Evolutionary conservation across 1,140 invertebrate genomes (phyloP).

Genomic region (Oppia nitens): DNA sequence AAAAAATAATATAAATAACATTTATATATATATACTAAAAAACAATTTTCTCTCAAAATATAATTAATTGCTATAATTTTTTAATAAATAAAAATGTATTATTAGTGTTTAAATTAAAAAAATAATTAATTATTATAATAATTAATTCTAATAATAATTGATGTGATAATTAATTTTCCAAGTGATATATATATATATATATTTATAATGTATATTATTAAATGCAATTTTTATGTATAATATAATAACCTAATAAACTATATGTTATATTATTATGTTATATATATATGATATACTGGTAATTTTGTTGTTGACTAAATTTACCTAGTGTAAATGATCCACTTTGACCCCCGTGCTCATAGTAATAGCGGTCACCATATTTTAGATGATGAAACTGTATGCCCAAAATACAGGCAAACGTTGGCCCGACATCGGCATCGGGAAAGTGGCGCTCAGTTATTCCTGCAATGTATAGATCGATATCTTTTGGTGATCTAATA

Average conservation of each 20-base stretch:
- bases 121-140: not conserved
- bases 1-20: not conserved
- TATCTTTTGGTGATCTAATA: not conserved
- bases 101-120: too few relatives aligned
- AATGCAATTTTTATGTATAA: too few relatives aligned
- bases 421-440: constrained; percentile 32
- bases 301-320: not conserved
- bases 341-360: constrained; percentile 25
- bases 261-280: not conserved
- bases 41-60: too few relatives aligned
- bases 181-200: too few relatives aligned
- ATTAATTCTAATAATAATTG: not conserved
- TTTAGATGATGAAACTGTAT: constrained; percentile 45
- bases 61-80: too few relatives aligned
- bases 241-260: too few relatives aligned
- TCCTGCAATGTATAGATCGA: constrained; percentile 8
- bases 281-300: not conserved
- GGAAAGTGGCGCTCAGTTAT: constrained; percentile 24
- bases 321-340: constrained; percentile 15
- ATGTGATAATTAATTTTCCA: not conserved
- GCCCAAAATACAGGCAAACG: constrained; percentile 27
- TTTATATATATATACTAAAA: not conserved
- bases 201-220: not conserved
- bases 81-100: too few relatives aligned
- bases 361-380: constrained; percentile 59